Evolutionary conservation across 2,888 invertebrate species (phyloP).

Genomic region (Gari tellinella): DNA sequence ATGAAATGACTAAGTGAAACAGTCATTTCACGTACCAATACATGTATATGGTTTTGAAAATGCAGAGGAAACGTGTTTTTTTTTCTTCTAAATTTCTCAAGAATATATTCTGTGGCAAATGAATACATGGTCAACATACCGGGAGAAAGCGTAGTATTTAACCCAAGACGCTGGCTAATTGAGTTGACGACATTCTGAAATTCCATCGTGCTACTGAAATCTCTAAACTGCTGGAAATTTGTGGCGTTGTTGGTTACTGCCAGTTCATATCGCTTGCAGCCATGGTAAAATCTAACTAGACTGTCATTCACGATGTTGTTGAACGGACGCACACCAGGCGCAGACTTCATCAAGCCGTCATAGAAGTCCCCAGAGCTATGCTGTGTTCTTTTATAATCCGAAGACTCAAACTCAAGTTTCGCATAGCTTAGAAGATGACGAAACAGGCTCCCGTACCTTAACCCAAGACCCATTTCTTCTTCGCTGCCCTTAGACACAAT

Average conservation of each 20-base stretch:
- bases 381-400: constrained; percentile 29
- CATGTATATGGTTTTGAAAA: too few relatives aligned
- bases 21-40: too few relatives aligned
- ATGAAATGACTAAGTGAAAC: too few relatives aligned
- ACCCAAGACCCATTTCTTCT: constrained; percentile 36
- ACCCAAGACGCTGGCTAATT: constrained; percentile 25
- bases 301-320: constrained; percentile 28
- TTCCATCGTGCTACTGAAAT: constrained; percentile 22
- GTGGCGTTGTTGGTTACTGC: constrained; percentile 34
- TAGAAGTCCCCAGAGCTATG: constrained; percentile 47
- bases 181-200: constrained; percentile 31
- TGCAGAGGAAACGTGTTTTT: too few relatives aligned
- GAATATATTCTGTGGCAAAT: too few relatives aligned
- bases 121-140: too few relatives aligned
- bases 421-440: constrained; percentile 21
- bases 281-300: constrained; percentile 40
- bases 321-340: not conserved
- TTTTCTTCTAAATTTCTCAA: too few relatives aligned
- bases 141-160: constrained; percentile 9
- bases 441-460: constrained; percentile 26
- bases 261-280: constrained; percentile 34
- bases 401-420: constrained; percentile 33
- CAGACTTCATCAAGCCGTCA: constrained; percentile 20
- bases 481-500: constrained; percentile 33
- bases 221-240: constrained; percentile 26